Base-by-base conservation (phyloP, 2,797 vertebrate genomes). In the Meda fulgida region DNA sequence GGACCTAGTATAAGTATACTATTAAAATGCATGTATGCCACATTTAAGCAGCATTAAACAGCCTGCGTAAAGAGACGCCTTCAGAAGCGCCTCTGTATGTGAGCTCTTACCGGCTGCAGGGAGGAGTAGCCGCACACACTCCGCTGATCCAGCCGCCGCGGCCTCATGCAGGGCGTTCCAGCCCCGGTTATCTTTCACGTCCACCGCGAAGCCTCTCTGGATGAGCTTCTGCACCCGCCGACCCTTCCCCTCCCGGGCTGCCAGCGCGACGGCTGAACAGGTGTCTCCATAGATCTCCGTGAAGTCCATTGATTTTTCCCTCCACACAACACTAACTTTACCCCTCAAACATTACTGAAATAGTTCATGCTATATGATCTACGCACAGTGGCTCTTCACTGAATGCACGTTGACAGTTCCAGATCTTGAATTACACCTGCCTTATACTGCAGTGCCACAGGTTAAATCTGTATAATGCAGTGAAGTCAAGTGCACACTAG, bases 111-210 rank as follows among this genome's bases (percentile, higher is more conserved):
- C 96, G 69, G 92, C 87, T 13, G 93, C 91, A 36, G 66, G 85
- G 86, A 99, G 63, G 1, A 99, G 92, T 5, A 97, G 91, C 83
- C 82, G 93, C 80, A 97, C 94, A 87, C 97, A 99, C 14, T 90
- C 93, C 1, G 81, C 58, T 0, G 94, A 94, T 31, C 97, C 96
- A 19, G 94, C 93, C 0, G 95, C 96, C 0, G 97, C 96, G 0
- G 97, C 97, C 90, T 99, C 98, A 0, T 99, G 98, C 87, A 99
- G 93, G 0, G 98, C 94, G 83, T 92, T 93, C 98, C 98, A 99
- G 11, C 98, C 97, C 9, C 98, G 95, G 93, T 99, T 99, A 92
- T 99, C 98, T 0, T 94, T 92, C 55, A 95, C 91, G 85, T 99
- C 96, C 1, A 96, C 31, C 0, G 96, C 95, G 89, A 90, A 94